A percentile compares a stretch with the other conserved stretches of the same genome.
Conservation (phyloP, 2,113 vertebrate genomes). For the Ammodytes dubius region DNA sequence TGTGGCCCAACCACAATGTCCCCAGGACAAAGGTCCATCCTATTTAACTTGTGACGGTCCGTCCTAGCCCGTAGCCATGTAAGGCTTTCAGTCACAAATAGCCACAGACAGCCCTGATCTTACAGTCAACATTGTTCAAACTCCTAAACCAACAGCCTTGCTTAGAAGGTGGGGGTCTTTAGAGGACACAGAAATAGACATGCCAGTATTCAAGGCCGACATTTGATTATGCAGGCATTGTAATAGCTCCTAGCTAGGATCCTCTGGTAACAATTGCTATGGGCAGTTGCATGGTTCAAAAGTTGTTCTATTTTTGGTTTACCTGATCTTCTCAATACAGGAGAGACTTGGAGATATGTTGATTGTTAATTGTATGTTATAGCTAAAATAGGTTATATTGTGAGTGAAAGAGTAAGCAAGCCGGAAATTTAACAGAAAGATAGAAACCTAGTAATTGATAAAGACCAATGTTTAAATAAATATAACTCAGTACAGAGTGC, state of each 20-base stretch:
- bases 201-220: slow-evolving; percentile 20
- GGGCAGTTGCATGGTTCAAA: slow-evolving; percentile 34
- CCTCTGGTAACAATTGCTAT: slow-evolving; percentile 49
- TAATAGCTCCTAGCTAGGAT: slow-evolving; percentile 32
- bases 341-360: not conserved
- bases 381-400: too few species aligned
- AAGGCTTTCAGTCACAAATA: slow-evolving; percentile 74
- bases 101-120: slow-evolving; percentile 64
- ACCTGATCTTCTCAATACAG: slow-evolving; percentile 27
- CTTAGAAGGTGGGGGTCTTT: slow-evolving; percentile 60
- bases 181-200: slow-evolving; percentile 68
- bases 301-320: slow-evolving; percentile 44
- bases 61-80: slow-evolving; percentile 65
- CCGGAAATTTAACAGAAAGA: too few species aligned
- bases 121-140: slow-evolving; percentile 28
- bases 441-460: too few species aligned
- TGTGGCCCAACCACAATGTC: slow-evolving; percentile 61
- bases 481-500: too few species aligned
- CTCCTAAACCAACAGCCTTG: slow-evolving; percentile 53
- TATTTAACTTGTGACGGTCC: slow-evolving; percentile 57
- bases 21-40: slow-evolving; percentile 70
- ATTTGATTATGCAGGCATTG: slow-evolving; percentile 30
- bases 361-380: too few species aligned
- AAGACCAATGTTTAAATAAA: too few species aligned
- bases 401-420: too few species aligned